Evolutionary conservation across 2,113 vertebrate genomes (phyloP), one percentile per base, ranked within the genome.

Genomic region (Pogona vitticeps): DNA sequence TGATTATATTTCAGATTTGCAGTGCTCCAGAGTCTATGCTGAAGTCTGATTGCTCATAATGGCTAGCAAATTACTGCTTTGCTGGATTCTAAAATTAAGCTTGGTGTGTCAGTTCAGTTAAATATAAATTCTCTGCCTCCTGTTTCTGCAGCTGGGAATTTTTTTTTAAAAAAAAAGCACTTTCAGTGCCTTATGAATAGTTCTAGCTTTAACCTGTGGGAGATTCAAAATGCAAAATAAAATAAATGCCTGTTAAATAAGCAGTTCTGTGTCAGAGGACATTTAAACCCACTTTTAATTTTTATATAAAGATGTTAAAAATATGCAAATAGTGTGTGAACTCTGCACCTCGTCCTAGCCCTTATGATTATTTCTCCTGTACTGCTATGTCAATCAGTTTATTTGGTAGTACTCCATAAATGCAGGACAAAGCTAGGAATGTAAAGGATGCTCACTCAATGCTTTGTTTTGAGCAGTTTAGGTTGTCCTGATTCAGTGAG

Each of bases 21-120:
- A 46, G 42, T 20, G 70, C 68, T 20, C 21, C 58, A 80, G 38
- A 63, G 73, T 80, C 85, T 80, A 36, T 46, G 73, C 56, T 9
- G 61, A 31, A 81, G 38, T 81, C 79, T 81, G 85, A 86, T 86
- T 86, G 78, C 70, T 86, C 78, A 52, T 70, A 86, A 86, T 86
- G 70, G 78, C 78, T 86, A 65, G 70, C 58, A 81, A 81, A 86
- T 86, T 86, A 86, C 70, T 81, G 78, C 85, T 86, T 86, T 81
- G 40, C 56, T 86, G n/a, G 58, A 65, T 80, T 81, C 58, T 80
- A 78, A 86, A 75, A 81, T 81, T 86, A 78, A 73, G 56, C 58
- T 65, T 38, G 28, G 31, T 72, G 61, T 86, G 73, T 80, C 68
- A 73, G 68, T 80, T 80, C 85, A 46, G 56, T 73, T 80, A 86